phyloP scores from a whole-genome alignment of 2,888 invertebrate species.

The Nymphalis c-album region DNA sequence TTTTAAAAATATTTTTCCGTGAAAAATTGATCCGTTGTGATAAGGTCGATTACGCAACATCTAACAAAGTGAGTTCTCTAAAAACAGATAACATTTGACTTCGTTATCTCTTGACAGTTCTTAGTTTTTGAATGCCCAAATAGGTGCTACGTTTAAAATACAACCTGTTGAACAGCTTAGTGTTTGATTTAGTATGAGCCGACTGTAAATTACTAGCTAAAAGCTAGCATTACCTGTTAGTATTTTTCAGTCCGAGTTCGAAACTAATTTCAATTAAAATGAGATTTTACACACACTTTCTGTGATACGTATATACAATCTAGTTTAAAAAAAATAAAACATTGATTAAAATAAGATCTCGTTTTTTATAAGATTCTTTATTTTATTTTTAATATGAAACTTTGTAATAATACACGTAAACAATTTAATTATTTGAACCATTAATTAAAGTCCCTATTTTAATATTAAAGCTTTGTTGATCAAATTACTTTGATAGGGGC shows the following conservation, averaged over 20 bases:
- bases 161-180: conserved; percentile 36
- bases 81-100: conserved; percentile 19
- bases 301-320: too few species aligned
- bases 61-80: conserved; percentile 19
- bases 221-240: too few species aligned
- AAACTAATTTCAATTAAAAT: too few species aligned
- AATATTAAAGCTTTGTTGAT: not conserved
- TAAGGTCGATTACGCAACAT: conserved; percentile 25
- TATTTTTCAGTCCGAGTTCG: too few species aligned
- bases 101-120: conserved; percentile 16
- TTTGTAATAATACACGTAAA: too few species aligned
- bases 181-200: conserved; percentile 18
- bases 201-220: too few species aligned
- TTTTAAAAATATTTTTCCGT: conserved; percentile 13
- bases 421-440: too few species aligned
- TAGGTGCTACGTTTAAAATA: conserved; percentile 27
- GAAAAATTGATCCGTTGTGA: conserved; percentile 5
- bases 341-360: too few species aligned
- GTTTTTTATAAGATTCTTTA: too few species aligned
- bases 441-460: not conserved
- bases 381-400: too few species aligned
- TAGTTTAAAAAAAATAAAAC: too few species aligned
- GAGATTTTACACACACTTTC: too few species aligned
- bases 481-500: conserved; percentile 42
- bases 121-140: conserved; percentile 31